These are phyloP conservation scores for Cinclus mexicanus DNA, from an alignment of 2,113 vertebrate genomes.

Conservation along the genomic window DNA sequence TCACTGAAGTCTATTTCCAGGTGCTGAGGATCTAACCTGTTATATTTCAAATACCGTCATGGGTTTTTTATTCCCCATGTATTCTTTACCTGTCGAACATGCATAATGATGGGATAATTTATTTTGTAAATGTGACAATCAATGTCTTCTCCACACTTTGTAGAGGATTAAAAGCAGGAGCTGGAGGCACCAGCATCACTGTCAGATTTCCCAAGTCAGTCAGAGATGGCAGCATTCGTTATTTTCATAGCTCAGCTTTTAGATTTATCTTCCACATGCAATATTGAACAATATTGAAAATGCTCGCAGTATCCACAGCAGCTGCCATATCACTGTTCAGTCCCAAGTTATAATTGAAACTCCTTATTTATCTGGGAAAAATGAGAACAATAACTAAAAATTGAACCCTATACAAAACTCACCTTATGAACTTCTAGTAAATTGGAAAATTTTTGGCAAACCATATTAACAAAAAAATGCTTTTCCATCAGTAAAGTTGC, in stretches of 20 bases:
- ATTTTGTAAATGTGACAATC: slow-evolving; percentile 71
- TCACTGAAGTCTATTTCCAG: not conserved
- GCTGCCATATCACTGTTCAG: not conserved
- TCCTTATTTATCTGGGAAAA: not conserved
- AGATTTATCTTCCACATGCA: not conserved
- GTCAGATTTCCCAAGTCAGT: slow-evolving; percentile 40
- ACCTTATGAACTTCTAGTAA: not conserved
- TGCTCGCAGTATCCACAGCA: not conserved
- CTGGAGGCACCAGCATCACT: not conserved
- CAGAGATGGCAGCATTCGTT: not conserved
- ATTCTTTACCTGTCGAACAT: slow-evolving; percentile 56
- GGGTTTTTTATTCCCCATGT: not conserved
- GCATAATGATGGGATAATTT: slow-evolving; percentile 54
- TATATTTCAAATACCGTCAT: not conserved
- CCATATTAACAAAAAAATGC: not conserved
- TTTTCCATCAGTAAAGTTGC: not conserved
- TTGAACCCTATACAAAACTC: not conserved
- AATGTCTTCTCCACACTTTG: slow-evolving; percentile 34
- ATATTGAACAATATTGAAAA: not conserved
- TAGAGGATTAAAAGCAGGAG: slow-evolving; percentile 15
- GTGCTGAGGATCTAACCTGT: slow-evolving; percentile 2
- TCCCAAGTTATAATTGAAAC: not conserved
- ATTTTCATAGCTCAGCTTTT: not conserved
- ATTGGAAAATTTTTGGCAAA: not conserved
- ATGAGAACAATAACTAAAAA: not conserved